A percentile compares a stretch with the other conserved stretches of the same genome.
Conservation (phyloP, 1,140 invertebrate species). For the Hestina assimilis region DNA sequence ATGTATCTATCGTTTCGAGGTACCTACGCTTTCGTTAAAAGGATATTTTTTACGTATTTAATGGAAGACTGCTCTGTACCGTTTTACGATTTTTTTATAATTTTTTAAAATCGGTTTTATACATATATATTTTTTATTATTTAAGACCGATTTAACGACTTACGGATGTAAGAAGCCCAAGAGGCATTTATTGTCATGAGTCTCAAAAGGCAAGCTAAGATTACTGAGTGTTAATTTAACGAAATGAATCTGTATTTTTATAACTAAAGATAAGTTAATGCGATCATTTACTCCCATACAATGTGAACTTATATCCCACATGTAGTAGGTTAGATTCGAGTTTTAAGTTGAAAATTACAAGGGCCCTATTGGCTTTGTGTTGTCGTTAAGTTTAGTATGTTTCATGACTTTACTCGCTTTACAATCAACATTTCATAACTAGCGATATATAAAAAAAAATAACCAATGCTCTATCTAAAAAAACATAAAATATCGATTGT, state of each 20-base stretch:
- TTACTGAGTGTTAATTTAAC: constrained; percentile 71
- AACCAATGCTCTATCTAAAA: too few species aligned
- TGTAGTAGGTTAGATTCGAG: constrained; percentile 41
- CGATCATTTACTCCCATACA: constrained; percentile 50
- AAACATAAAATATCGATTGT: too few species aligned
- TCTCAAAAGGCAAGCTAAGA: constrained; percentile 71
- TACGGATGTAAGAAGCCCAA: constrained; percentile 47
- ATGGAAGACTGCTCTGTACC: constrained; percentile 70
- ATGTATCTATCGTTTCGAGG: constrained; percentile 40
- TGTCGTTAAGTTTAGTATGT: constrained; percentile 56
- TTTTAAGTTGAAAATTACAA: constrained; percentile 47
- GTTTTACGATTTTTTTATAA: constrained; percentile 49
- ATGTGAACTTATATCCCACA: constrained; percentile 51
- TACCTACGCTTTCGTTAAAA: constrained; percentile 35
- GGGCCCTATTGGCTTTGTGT: constrained; percentile 59
- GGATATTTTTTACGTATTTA: constrained; percentile 53
- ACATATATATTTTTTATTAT: too few species aligned
- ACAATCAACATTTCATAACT: constrained; percentile 27
- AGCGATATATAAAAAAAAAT: too few species aligned
- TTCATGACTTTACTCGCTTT: constrained; percentile 20
- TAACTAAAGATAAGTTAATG: constrained; percentile 66
- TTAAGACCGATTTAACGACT: constrained; percentile 29
- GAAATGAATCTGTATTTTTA: constrained; percentile 76
- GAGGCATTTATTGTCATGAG: constrained; percentile 65
- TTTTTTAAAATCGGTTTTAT: constrained; percentile 37